These are phyloP conservation scores for Lampropteryx suffumata DNA, from an alignment of 2,888 invertebrate genomes.

Conservation along the genomic window DNA sequence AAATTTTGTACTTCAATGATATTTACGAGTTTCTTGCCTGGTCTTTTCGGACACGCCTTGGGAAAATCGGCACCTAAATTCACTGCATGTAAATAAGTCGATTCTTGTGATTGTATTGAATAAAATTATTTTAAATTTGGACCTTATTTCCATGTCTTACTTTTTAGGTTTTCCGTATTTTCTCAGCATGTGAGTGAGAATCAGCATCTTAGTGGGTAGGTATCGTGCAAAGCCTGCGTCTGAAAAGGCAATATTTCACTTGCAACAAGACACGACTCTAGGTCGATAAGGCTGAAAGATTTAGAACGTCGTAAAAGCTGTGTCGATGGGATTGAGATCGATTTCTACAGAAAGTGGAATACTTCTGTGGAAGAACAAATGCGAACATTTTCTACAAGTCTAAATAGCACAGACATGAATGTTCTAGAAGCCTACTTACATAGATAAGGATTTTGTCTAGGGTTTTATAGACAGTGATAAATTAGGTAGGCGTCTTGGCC, in stretches of 20 bases:
- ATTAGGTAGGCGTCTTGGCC: conserved; percentile 15
- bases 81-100: no score
- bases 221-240: conserved; percentile 20
- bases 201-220: conserved; percentile 22
- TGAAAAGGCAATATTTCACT: conserved; percentile 38
- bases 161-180: no score
- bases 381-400: not conserved
- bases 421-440: conserved; percentile 13
- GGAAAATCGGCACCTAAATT: no score
- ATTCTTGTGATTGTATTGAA: no score
- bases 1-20: no score
- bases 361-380: conserved; percentile 8
- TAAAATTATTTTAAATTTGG: no score
- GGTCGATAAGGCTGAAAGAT: conserved; percentile 42
- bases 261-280: conserved; percentile 32
- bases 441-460: not conserved
- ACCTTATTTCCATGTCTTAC: no score
- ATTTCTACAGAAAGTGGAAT: conserved; percentile 21
- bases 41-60: no score
- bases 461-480: conserved; percentile 12
- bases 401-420: conserved; percentile 8
- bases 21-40: no score
- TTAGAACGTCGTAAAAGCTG: conserved; percentile 39
- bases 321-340: conserved; percentile 38
- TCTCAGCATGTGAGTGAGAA: no score